Conservation (phyloP, 2,888 invertebrate species). For the Tetranychus piercei region DNA sequence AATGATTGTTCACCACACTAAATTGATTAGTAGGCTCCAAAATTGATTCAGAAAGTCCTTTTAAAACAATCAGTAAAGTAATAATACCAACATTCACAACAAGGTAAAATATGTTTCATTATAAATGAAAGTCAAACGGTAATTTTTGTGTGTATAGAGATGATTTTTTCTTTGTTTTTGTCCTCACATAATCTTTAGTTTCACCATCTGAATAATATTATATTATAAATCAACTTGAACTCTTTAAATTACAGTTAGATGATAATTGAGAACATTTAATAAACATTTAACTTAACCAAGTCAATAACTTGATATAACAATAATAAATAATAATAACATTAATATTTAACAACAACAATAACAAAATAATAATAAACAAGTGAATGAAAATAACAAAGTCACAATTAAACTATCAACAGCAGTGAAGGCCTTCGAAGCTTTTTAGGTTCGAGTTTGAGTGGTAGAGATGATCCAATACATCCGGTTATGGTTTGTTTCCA, state of each 20-base stretch:
- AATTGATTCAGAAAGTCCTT: neutral
- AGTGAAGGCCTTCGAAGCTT: neutral
- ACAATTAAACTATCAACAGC: neutral
- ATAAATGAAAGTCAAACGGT: neutral
- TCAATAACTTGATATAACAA: neutral
- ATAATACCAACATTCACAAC: neutral
- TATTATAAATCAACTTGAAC: too few relatives aligned
- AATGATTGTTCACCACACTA: slow-evolving; percentile 1
- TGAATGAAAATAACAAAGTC: neutral
- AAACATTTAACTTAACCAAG: too few relatives aligned
- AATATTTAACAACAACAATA: neutral
- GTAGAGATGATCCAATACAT: slow-evolving; percentile 1
- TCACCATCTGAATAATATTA: too few relatives aligned
- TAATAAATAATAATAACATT: neutral
- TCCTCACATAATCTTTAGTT: too few relatives aligned
- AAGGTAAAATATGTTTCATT: neutral
- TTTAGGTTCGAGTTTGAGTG: neutral
- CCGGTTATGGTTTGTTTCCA: slow-evolving; percentile 1
- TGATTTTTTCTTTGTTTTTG: too few relatives aligned
- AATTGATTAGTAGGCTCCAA: neutral
- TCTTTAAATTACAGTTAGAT: too few relatives aligned
- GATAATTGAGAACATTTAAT: too few relatives aligned
- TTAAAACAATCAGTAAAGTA: neutral
- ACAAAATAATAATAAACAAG: neutral
- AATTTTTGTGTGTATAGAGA: neutral